These are phyloP conservation scores for Pogoniulus pusillus DNA, from an alignment of 2,797 vertebrate species.

Conservation along the genomic window DNA sequence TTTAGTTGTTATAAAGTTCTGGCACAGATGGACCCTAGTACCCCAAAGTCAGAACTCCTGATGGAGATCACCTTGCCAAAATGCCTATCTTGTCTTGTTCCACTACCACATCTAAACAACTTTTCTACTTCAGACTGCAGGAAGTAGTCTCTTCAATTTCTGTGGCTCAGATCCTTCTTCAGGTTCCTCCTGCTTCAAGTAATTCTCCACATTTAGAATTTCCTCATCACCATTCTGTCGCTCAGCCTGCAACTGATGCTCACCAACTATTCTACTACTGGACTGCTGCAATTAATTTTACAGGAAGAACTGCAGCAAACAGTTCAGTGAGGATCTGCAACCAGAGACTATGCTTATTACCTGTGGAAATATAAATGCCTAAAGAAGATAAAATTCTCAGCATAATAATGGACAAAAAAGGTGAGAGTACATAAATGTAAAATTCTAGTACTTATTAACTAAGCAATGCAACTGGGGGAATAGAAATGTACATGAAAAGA, in stretches of 20 bases:
- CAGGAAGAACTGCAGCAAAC: constrained; percentile 40
- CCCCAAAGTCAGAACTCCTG: not conserved
- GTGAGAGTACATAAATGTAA: constrained; percentile 59
- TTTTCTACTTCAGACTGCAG: not conserved
- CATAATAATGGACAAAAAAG: constrained; percentile 56
- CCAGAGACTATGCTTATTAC: constrained; percentile 62
- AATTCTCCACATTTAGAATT: constrained; percentile 1
- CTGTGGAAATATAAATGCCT: constrained; percentile 67
- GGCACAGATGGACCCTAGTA: not conserved
- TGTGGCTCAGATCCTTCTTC: not conserved
- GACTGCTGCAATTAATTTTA: constrained; percentile 68
- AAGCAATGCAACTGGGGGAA: constrained; percentile 58
- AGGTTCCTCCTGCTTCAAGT: constrained; percentile 20
- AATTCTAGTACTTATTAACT: constrained; percentile 64
- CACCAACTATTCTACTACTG: constrained; percentile 25
- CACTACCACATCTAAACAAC: not conserved
- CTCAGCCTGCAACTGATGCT: not conserved
- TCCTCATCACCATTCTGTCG: not conserved
- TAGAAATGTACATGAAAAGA: constrained; percentile 69
- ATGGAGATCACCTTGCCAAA: not conserved
- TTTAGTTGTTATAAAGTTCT: not conserved
- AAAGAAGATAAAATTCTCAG: constrained; percentile 68
- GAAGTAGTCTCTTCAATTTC: not conserved
- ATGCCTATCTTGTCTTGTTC: not conserved
- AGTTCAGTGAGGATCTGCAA: constrained; percentile 42